A percentile compares a stretch with the other conserved stretches of the same genome.
These are phyloP conservation scores for Pseudomyrmex pallidus DNA, from an alignment of 1,140 invertebrate genomes.

Conservation along the genomic window DNA sequence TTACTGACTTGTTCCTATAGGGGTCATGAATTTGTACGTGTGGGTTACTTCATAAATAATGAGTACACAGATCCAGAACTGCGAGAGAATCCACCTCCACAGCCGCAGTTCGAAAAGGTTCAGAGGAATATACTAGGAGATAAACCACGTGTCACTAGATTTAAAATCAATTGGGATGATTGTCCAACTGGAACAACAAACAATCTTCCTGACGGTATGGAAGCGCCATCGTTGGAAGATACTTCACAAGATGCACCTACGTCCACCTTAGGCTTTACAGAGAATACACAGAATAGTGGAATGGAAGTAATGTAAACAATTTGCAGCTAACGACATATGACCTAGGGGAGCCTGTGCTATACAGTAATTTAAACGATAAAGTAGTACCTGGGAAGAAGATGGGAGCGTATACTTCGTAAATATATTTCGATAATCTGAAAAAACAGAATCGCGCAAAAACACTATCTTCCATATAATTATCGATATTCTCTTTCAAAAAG, in stretches of 20 bases:
- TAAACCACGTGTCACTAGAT: constrained; percentile 97
- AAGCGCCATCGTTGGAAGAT: constrained; percentile 79
- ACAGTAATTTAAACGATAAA: constrained; percentile 62
- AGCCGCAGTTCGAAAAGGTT: constrained; percentile 97
- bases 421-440: constrained; percentile 67
- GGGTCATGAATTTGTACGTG: constrained; percentile 97
- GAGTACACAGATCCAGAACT: constrained; percentile 98
- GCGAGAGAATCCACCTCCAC: constrained; percentile 96
- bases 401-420: constrained; percentile 36
- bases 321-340: constrained; percentile 33
- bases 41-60: constrained; percentile 99
- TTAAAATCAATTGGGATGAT: constrained; percentile 99
- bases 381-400: constrained; percentile 68
- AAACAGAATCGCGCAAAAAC: constrained; percentile 29
- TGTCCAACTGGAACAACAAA: constrained; percentile 82
- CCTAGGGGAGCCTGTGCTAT: constrained; percentile 15
- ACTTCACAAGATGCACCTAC: constrained; percentile 79
- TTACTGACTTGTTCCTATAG: constrained; percentile 97
- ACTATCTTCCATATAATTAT: constrained; percentile 42
- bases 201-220: constrained; percentile 77
- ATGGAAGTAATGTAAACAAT: constrained; percentile 83
- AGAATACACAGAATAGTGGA: constrained; percentile 82
- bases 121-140: constrained; percentile 97
- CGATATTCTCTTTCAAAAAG: constrained; percentile 12
- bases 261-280: constrained; percentile 81